Evolutionary conservation across 2,888 invertebrate species (phyloP), one percentile per base, ranked within the genome.

Genomic region (Aplocera efformata): DNA sequence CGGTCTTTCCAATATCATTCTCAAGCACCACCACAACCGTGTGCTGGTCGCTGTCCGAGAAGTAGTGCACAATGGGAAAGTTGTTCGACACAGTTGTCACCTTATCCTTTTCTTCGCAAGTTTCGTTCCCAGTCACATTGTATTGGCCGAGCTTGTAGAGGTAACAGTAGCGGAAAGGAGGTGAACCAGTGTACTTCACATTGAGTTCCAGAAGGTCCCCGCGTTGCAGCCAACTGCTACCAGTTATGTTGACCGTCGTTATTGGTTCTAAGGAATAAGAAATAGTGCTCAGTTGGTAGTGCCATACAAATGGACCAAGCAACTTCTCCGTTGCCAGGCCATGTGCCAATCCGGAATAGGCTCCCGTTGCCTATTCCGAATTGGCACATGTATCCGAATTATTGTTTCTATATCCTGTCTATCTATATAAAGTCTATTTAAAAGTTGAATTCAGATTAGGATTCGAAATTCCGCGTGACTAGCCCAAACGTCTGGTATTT

Each of bases 141-240:
- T 93, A 92, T 21, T 72, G 70, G 0, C 95, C 96, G 17, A 79
- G 67, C 44, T 89, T 89, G 58, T 92, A 91, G 32, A 89, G 71
- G 27, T 92, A 86, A 63, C 97, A 97, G 67, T 94, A 93, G 29
- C 89, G 62, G 60, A 94, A 93, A 0, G 94, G 93, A 0, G 91
- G 89, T 0, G 95, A 93, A 0, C 96, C 97, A 17, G 91, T 89
- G 61, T 95, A 97, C 24, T 90, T 90, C 1, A 94, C 90, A 50
- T 91, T 88, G 6, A 97, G 72, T 38, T 92, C 90, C 13, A 96
- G 75, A 29, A 96, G 80, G 37, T 95, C 95, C 21, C 95, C 96
- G 45, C 94, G 94, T 58, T 94, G 92, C 21, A 97, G 83, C 96
- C 96, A 96, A 63, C 93, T 93, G 39, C 92, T 91, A 0, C 96